Conservation (phyloP, 2,888 invertebrate genomes). For the Epinotia bilunana region DNA sequence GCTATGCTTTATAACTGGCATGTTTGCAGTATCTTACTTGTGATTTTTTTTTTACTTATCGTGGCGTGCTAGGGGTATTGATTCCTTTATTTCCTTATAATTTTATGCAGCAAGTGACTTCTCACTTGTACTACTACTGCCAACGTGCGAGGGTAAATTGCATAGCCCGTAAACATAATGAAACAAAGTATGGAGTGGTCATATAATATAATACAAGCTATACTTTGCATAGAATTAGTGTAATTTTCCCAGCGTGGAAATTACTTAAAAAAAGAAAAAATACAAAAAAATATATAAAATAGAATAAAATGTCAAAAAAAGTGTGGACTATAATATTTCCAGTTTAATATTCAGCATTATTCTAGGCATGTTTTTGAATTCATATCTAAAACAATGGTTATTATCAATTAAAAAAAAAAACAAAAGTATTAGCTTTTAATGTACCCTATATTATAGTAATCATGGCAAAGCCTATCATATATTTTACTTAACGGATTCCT, state of each 20-base stretch:
- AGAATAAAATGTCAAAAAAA: conserved; percentile 67
- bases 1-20: conserved; percentile 84
- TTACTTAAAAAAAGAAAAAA: conserved; percentile 74
- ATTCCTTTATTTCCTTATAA: conserved; percentile 40
- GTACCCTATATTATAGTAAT: conserved; percentile 65
- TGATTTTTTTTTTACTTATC: conserved; percentile 61
- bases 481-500: conserved; percentile 64
- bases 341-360: conserved; percentile 85
- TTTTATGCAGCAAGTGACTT: conserved; percentile 62
- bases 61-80: conserved; percentile 39
- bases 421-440: conserved; percentile 78
- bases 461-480: conserved; percentile 66
- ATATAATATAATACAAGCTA: conserved; percentile 89
- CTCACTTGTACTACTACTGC: conserved; percentile 78
- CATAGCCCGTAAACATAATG: conserved; percentile 83
- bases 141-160: conserved; percentile 82
- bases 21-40: conserved; percentile 81
- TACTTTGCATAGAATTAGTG: conserved; percentile 97
- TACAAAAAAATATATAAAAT: conserved; percentile 63
- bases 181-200: conserved; percentile 84
- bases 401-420: conserved; percentile 71
- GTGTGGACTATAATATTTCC: conserved; percentile 81
- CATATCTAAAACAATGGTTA: conserved; percentile 70
- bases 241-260: conserved; percentile 90
- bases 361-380: conserved; percentile 81